Evolutionary conservation across 2,113 vertebrate species (phyloP).

Genomic region (Centrocercus urophasianus): DNA sequence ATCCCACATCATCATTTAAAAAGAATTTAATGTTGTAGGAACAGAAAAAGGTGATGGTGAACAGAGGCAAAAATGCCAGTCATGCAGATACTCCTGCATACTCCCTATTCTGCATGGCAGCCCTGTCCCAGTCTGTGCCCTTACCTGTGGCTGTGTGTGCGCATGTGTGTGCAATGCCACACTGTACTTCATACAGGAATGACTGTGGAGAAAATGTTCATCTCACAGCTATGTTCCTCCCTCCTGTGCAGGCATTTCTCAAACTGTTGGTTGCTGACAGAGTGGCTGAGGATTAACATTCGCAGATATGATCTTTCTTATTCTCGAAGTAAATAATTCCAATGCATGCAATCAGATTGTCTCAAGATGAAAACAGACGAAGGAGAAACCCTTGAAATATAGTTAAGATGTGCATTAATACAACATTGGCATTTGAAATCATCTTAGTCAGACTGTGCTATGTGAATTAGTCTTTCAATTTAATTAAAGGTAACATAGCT

Average conservation of each 20-base stretch:
- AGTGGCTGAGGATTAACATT: neutral
- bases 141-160: accelerated
- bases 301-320: neutral
- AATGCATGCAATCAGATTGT: neutral
- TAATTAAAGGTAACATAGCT: neutral
- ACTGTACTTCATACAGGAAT: neutral
- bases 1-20: constrained; percentile 52
- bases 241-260: neutral
- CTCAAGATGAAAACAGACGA: neutral
- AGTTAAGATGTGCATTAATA: neutral
- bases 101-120: neutral
- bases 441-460: neutral
- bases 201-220: neutral
- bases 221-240: neutral
- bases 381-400: neutral
- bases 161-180: accelerated
- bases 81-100: neutral
- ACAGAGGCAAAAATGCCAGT: neutral
- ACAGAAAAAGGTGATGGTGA: neutral
- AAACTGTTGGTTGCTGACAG: neutral
- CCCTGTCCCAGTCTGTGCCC: neutral
- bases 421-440: neutral
- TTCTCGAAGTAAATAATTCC: neutral
- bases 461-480: neutral
- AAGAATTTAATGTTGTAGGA: neutral